phyloP scores from a whole-genome alignment of 2,797 vertebrate genomes.

The Austrolebias charrua region DNA sequence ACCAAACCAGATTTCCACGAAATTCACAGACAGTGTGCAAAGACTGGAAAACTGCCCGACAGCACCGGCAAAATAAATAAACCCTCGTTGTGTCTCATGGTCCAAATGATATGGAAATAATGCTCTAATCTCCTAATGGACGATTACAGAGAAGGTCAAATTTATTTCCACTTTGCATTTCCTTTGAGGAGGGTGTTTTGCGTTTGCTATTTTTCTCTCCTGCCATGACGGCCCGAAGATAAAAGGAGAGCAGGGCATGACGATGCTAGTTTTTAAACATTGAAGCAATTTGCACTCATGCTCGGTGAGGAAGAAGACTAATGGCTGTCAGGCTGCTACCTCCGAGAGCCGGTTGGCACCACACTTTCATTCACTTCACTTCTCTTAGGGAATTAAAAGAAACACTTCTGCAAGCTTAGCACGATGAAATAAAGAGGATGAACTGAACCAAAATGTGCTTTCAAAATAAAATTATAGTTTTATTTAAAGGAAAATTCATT shows the following conservation, averaged over 20 bases:
- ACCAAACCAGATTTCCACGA: not conserved
- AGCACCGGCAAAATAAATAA: conserved; percentile 2
- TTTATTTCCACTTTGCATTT: conserved; percentile 28
- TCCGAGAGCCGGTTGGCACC: conserved; percentile 42
- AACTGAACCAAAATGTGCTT: too few species aligned
- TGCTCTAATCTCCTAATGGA: conserved; percentile 35
- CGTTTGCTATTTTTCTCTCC: not conserved
- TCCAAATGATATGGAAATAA: conserved; percentile 41
- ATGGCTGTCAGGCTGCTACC: conserved; percentile 23
- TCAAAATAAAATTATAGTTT: too few species aligned
- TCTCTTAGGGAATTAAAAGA: conserved; percentile 16
- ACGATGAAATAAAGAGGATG: not conserved
- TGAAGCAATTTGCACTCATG: conserved; percentile 15
- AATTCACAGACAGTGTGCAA: conserved; percentile 28
- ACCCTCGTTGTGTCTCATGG: conserved; percentile 23
- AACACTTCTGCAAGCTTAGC: conserved; percentile 9
- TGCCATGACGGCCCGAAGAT: not conserved
- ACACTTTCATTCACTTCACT: conserved; percentile 32
- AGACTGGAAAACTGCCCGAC: conserved; percentile 36
- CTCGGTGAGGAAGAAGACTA: conserved; percentile 26
- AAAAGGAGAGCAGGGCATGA: not conserved
- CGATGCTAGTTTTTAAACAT: conserved; percentile 15
- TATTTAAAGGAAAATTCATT: too few species aligned
- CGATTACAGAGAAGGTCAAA: conserved; percentile 22
- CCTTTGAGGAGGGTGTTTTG: not conserved